Evolutionary conservation across 2,888 invertebrate genomes (phyloP).

Genomic region (Melinopterus prodromus): DNA sequence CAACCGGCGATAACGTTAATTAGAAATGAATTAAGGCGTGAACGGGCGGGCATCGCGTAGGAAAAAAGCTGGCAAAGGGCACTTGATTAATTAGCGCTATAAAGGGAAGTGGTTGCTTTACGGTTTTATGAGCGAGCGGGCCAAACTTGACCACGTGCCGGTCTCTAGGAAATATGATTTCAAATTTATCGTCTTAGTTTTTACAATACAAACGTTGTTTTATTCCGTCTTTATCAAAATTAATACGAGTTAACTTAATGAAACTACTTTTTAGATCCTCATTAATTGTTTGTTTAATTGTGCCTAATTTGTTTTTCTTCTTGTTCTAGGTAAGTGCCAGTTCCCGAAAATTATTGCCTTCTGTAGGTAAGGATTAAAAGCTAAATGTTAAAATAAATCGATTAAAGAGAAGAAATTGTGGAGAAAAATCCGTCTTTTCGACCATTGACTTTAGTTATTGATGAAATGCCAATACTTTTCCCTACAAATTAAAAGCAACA

Average conservation of each 20-base stretch:
- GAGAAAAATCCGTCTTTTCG: too few relatives aligned
- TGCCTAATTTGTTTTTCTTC: too few relatives aligned
- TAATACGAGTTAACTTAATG: background rate
- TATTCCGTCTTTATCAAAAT: background rate
- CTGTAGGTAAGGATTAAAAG: too few relatives aligned
- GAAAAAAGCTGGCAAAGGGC: conserved; percentile 4
- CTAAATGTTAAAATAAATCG: too few relatives aligned
- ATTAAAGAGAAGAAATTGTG: too few relatives aligned
- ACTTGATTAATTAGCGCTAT: conserved; percentile 4
- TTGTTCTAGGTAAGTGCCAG: too few relatives aligned
- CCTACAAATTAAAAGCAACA: too few relatives aligned
- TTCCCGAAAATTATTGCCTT: too few relatives aligned
- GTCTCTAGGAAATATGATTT: background rate
- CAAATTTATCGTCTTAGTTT: background rate
- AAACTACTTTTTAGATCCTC: background rate
- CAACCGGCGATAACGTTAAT: conserved; percentile 4
- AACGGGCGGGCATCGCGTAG: background rate
- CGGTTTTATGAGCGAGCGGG: background rate
- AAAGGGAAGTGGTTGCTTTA: conserved; percentile 4
- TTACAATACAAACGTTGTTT: background rate
- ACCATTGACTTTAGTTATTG: too few relatives aligned
- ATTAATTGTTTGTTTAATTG: background rate
- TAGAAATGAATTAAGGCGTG: conserved; percentile 4
- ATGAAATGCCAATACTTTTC: too few relatives aligned
- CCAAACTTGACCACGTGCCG: background rate